Evolutionary conservation across 1,140 invertebrate genomes (phyloP), one percentile per base, ranked within the genome.

Genomic region (Caenorhabditis tropicalis): DNA sequence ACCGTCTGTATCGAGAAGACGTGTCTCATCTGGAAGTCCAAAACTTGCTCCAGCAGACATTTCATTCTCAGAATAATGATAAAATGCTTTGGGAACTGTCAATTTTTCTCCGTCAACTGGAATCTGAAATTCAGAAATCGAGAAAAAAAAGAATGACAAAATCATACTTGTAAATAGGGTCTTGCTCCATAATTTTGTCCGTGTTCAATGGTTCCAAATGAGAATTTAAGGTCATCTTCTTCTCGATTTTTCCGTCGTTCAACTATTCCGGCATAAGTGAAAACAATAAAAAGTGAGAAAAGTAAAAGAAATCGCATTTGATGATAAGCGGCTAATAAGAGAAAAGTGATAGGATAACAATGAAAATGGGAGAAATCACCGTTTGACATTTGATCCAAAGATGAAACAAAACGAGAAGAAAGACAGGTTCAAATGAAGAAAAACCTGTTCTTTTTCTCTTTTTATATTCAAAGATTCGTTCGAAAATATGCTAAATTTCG

Each of bases 21-120:
- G 79, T n/a, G 70, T 39, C 24, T 79, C 83, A 31, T 84, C 83
- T 4, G 83, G 83, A 65, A 84, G 36, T 21, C 83, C 70, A 19
- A 49, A 84, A 56, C 48, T 65, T 36, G 70, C 79, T 51, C 83
- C 83, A 56, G 65, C 36, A 16, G 48, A 65, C 60, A 82, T 60
- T 31, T 84, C 83, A 16, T 53, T 79, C 19, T 84, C 83, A 29
- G 83, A 84, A 58, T 79, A 84, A 36, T 84, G 83, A 49, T 84
- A 84, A 27, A 84, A 84, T 4, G 83, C 83, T 31, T 81, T 79
- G 27, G 83, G 83, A 16, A 84, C 83, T 10, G 48, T 39, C 16
- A 84, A 24, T 19, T 65, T 27, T 12, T 58, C 36, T 4, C 82
- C 74, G 12, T 58, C 74, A 24, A 58, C 65, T 24, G 83, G 83